Conservation (phyloP, 2,113 vertebrate species). For the Eolophus roseicapilla region DNA sequence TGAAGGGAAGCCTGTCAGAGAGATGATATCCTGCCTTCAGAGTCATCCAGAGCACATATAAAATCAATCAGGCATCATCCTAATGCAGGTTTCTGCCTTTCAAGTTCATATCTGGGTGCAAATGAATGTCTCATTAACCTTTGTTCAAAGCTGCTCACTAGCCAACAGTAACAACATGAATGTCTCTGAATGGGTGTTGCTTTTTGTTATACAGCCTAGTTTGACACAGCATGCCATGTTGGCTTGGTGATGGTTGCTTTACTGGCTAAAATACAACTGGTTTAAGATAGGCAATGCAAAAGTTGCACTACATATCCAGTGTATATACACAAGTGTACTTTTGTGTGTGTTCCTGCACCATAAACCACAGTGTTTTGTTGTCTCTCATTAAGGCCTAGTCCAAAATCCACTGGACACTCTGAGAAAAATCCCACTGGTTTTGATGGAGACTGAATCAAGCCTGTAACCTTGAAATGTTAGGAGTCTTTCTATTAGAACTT, state of each 20-base stretch:
- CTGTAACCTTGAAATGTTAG: background rate
- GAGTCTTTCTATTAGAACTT: background rate
- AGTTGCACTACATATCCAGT: background rate
- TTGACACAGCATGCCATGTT: background rate
- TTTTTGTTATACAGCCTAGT: background rate
- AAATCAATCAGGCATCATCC: background rate
- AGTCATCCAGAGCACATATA: slow-evolving; percentile 85
- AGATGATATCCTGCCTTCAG: slow-evolving; percentile 86
- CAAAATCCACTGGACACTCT: background rate
- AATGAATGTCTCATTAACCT: background rate
- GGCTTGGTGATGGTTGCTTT: background rate
- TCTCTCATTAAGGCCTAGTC: background rate
- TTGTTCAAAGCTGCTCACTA: background rate
- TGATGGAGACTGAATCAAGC: background rate
- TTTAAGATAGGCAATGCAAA: background rate
- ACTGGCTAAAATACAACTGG: background rate
- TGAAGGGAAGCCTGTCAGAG: slow-evolving; percentile 79
- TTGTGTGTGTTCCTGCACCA: background rate
- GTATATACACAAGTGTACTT: background rate
- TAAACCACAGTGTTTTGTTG: slow-evolving; percentile 7
- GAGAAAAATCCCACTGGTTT: background rate
- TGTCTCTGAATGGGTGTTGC: background rate
- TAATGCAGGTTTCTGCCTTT: slow-evolving; percentile 8
- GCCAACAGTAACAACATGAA: background rate
- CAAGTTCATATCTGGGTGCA: background rate